Evolutionary conservation across 2,113 vertebrate species (phyloP).

Genomic region (Erpornis zantholeuca): DNA sequence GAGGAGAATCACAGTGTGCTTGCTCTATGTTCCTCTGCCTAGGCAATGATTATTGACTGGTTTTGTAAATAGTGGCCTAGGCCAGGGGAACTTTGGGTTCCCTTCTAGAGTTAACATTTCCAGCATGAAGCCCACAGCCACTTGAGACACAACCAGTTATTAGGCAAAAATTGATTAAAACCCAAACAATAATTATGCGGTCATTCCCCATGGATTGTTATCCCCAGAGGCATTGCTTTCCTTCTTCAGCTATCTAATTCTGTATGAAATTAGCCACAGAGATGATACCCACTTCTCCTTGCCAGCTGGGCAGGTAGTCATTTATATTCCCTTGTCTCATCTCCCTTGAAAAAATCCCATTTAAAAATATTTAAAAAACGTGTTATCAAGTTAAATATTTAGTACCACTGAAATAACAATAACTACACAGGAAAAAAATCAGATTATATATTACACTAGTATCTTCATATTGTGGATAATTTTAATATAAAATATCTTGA

Average conservation of each 20-base stretch:
- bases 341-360: not conserved
- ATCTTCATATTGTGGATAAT: not conserved
- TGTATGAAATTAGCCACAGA: not conserved
- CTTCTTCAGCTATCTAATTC: not conserved
- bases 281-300: not conserved
- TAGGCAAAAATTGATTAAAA: not conserved
- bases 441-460: not conserved
- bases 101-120: not conserved
- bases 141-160: not conserved
- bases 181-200: not conserved
- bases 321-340: not conserved
- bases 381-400: not conserved
- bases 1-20: not conserved
- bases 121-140: not conserved
- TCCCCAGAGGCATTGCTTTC: not conserved
- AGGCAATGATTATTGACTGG: not conserved
- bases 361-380: not conserved
- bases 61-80: not conserved
- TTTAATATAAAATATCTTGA: not conserved
- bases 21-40: not conserved
- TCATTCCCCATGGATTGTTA: not conserved
- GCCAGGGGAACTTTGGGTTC: not conserved
- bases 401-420: not conserved
- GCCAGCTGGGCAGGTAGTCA: not conserved
- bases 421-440: not conserved